Evolutionary conservation across 2,797 vertebrate genomes (phyloP).

Genomic region (Acanthurus lineatus): DNA sequence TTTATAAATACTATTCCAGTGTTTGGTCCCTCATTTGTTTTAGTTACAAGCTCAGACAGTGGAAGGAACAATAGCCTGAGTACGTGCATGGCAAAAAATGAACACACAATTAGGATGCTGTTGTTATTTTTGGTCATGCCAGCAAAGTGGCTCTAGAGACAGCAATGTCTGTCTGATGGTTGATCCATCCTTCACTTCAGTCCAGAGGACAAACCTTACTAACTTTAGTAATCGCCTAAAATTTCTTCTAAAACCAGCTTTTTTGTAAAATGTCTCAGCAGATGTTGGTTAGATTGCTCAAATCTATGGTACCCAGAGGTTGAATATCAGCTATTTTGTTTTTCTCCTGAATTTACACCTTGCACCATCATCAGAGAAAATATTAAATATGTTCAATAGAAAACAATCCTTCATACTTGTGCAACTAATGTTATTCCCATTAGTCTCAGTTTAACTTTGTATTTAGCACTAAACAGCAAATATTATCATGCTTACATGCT

Average conservation of each 20-base stretch:
- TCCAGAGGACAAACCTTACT: too few species aligned
- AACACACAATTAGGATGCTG: background rate
- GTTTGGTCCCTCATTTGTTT: background rate
- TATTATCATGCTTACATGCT: background rate
- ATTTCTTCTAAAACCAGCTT: too few species aligned
- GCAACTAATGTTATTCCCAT: background rate
- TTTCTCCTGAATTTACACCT: background rate
- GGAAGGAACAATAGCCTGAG: background rate
- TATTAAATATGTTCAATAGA: background rate
- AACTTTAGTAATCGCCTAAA: too few species aligned
- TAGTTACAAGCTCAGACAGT: background rate
- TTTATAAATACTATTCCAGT: background rate
- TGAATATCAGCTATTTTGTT: too few species aligned
- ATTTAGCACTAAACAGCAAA: background rate
- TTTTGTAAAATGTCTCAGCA: too few species aligned
- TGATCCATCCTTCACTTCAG: background rate
- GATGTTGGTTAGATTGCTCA: background rate
- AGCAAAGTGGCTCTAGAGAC: background rate
- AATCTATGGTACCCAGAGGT: background rate
- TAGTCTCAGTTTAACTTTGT: background rate
- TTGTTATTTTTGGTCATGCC: background rate
- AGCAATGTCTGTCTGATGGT: background rate
- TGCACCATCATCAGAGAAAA: background rate
- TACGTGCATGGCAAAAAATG: background rate
- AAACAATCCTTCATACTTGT: background rate